phyloP scores from a whole-genome alignment of 1,140 invertebrate species.

The Drosophila eugracilis region DNA sequence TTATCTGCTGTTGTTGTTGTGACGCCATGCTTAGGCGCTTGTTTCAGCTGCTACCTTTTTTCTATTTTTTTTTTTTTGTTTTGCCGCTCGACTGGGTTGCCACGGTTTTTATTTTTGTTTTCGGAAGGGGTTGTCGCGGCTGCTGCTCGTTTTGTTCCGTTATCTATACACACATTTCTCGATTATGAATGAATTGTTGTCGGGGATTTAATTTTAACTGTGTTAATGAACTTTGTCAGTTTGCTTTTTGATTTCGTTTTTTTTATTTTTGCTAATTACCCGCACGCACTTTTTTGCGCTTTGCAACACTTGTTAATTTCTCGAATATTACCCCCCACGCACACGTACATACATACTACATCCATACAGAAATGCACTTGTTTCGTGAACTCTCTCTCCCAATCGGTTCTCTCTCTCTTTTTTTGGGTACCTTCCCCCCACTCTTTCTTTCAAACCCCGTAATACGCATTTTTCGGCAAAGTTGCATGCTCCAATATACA shows the following conservation, averaged over 20 bases:
- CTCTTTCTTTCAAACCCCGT: slow-evolving; percentile 23
- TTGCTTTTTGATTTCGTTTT: slow-evolving; percentile 1
- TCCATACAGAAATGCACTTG: slow-evolving; percentile 54
- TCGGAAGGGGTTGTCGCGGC: slow-evolving; percentile 61
- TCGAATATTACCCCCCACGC: slow-evolving; percentile 46
- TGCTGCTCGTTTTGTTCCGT: slow-evolving; percentile 46
- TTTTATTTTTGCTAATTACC: slow-evolving; percentile 47
- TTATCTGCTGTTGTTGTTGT: slow-evolving; percentile 59
- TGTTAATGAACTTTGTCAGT: slow-evolving; percentile 71
- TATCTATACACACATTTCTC: slow-evolving; percentile 71
- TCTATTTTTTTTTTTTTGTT: slow-evolving; percentile 53
- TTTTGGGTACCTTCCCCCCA: neutral
- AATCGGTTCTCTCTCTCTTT: slow-evolving; percentile 14
- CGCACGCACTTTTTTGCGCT: slow-evolving; percentile 32
- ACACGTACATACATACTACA: neutral
- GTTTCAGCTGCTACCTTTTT: slow-evolving; percentile 66
- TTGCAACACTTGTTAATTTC: slow-evolving; percentile 57
- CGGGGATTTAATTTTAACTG: slow-evolving; percentile 44
- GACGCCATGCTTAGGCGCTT: slow-evolving; percentile 79
- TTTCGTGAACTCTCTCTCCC: slow-evolving; percentile 41
- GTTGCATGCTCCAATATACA: slow-evolving; percentile 76
- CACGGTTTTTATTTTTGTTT: slow-evolving; percentile 46
- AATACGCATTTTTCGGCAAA: slow-evolving; percentile 68
- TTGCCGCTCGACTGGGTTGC: slow-evolving; percentile 68
- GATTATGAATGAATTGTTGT: slow-evolving; percentile 68